A percentile compares a stretch with the other conserved stretches of the same genome.
Evolutionary conservation across 2,113 vertebrate genomes (phyloP).

Genomic region (Bubo blakistoni): DNA sequence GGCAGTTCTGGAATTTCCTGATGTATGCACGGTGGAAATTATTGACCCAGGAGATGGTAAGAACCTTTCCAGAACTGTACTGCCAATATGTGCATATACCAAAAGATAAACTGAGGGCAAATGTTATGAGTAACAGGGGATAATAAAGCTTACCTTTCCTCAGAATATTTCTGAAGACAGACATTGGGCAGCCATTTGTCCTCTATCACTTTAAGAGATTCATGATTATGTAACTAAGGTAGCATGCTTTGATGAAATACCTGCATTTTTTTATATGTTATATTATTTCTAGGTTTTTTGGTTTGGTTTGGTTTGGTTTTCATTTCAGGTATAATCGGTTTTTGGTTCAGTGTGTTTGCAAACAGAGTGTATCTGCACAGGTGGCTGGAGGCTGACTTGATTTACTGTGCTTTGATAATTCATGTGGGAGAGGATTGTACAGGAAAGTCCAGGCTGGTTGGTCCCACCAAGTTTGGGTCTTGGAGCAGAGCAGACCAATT

Average conservation of each 20-base stretch:
- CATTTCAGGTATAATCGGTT: background rate
- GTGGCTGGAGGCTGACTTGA: background rate
- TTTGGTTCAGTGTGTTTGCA: background rate
- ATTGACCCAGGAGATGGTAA: slow-evolving; percentile 91
- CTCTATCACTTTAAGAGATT: background rate
- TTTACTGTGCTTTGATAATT: background rate
- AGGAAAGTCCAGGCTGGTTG: background rate
- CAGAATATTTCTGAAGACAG: background rate
- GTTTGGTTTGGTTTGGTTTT: background rate
- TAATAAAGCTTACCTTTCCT: background rate
- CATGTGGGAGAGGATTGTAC: background rate
- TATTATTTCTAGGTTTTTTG: background rate
- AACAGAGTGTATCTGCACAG: background rate
- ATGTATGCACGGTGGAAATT: slow-evolving; percentile 84
- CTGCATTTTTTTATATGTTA: background rate
- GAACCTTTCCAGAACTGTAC: background rate
- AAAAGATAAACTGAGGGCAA: background rate
- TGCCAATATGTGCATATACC: background rate
- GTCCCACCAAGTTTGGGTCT: background rate
- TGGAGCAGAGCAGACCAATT: background rate
- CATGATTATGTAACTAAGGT: background rate
- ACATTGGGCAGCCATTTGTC: background rate
- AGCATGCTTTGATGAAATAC: background rate
- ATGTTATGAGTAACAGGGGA: background rate
- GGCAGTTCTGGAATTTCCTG: slow-evolving; percentile 84